Percentiles rank a stretch among this genome's conserved stretches.
phyloP scores from a whole-genome alignment of 2,888 invertebrate genomes.

The Caenorhabditis uteleia region DNA sequence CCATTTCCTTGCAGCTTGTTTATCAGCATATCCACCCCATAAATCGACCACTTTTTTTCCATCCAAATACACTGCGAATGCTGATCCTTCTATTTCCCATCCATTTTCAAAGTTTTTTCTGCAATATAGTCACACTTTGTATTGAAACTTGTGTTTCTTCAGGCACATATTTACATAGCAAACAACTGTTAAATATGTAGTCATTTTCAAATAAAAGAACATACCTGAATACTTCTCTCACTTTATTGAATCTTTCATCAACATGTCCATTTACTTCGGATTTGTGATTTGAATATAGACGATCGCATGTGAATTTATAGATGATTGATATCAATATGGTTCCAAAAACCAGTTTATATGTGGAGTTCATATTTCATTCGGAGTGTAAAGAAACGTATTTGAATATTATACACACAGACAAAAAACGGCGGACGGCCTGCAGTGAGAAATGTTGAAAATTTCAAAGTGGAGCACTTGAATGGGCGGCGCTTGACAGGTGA shows the following conservation, averaged over 20 bases:
- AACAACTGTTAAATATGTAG: neutral
- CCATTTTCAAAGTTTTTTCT: conserved; percentile 57
- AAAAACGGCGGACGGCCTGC: neutral
- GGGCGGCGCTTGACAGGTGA: no score
- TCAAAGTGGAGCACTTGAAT: no score
- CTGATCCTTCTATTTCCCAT: conserved; percentile 57
- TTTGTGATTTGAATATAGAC: conserved; percentile 34
- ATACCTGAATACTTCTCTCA: conserved; percentile 41
- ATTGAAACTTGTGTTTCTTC: neutral
- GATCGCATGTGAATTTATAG: conserved; percentile 27
- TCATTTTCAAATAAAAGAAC: conserved; percentile 4
- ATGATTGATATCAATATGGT: conserved; percentile 11
- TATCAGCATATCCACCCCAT: conserved; percentile 59
- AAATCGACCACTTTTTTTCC: conserved; percentile 58
- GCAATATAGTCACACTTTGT: conserved; percentile 17
- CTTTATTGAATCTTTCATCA: conserved; percentile 33
- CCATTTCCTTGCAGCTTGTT: conserved; percentile 47
- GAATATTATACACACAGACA: neutral
- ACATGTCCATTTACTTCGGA: conserved; percentile 33
- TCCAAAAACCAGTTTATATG: conserved; percentile 21
- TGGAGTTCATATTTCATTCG: neutral
- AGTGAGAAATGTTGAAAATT: no score
- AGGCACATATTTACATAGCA: neutral
- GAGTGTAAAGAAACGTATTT: neutral
- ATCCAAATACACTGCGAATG: conserved; percentile 46